Evolutionary conservation across 2,888 invertebrate genomes (phyloP), one percentile per base, ranked within the genome.

Genomic region (Agrenia bidenticulata): DNA sequence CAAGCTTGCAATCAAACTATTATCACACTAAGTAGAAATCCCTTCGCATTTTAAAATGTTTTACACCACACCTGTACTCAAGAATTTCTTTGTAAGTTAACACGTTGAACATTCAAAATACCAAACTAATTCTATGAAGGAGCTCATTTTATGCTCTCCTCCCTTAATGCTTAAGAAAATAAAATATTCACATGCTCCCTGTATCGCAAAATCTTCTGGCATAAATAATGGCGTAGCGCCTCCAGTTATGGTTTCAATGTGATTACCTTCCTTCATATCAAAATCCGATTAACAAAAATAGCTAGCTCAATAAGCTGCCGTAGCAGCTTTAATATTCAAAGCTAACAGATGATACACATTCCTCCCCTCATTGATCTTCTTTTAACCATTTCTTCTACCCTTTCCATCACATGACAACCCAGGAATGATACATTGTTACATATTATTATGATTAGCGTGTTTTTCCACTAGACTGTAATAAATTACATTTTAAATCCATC

Each of bases 1-100:
- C 45, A 45, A 45, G 15, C 45, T 19, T 9, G 45, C 21, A 45
- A 45, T 45, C 45, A 45, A 45, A 45, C n/a, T n/a, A n/a, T 45
- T 45, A 45, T 45, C 45, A 45, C 45, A 45, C 15, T 45, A 19
- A 45, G 32, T 32, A 32, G 4, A 11, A 32, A 32, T 32, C 32
- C 11, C 32, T 32, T 32, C 11, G 32, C 11, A 11, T 32, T 32
- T 32, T 32, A 4, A 11, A 32, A 32, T 32, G 32, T 32, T 32
- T 11, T 32, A 11, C 32, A 32, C 5, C 5, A 11, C 4, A 32
- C 4, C 11, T 11, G 11, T 32, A 7, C 4, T 32, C 11, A 32
- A 7, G 4, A 32, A 7, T 32, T 32, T 11, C 32, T 32, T 32
- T 32, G 32, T 32, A 32, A n/a, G n/a, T n/a, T n/a, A n/a, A n/a